Evolutionary conservation across 35 echinoderm and acorn worm genomes (phyloP).

Genomic region (Lytechinus pictus): DNA sequence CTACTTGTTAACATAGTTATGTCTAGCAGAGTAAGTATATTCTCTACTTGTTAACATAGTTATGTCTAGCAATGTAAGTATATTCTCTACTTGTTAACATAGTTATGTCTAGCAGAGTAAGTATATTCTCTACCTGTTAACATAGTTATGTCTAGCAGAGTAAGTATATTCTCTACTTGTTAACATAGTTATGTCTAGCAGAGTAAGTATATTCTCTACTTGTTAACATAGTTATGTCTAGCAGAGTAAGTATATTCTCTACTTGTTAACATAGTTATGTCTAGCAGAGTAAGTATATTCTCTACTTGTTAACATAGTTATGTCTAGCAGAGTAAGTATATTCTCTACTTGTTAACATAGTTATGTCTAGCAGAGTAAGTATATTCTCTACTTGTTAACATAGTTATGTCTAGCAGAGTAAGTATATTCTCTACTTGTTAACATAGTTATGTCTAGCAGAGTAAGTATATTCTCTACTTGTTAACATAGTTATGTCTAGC

Average conservation of each 20-base stretch:
- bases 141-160: no score
- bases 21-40: constrained; percentile 82
- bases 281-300: constrained; percentile 77
- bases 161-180: constrained; percentile 50
- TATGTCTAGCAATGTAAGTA: constrained; percentile 87
- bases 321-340: constrained; percentile 84
- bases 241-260: constrained; percentile 68
- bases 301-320: no score
- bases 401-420: constrained; percentile 89
- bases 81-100: not conserved
- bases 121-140: not conserved
- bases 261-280: no score
- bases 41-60: no score
- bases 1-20: no score
- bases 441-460: no score
- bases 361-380: constrained; percentile 92
- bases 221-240: no score
- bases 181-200: no score
- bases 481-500: no score
- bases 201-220: constrained; percentile 64
- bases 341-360: not conserved
- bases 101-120: constrained; percentile 91
- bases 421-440: constrained; percentile 17
- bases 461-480: constrained; percentile 57
- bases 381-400: not conserved